phyloP scores from a whole-genome alignment of 2,797 vertebrate genomes.

The Protonibea diacanthus region DNA sequence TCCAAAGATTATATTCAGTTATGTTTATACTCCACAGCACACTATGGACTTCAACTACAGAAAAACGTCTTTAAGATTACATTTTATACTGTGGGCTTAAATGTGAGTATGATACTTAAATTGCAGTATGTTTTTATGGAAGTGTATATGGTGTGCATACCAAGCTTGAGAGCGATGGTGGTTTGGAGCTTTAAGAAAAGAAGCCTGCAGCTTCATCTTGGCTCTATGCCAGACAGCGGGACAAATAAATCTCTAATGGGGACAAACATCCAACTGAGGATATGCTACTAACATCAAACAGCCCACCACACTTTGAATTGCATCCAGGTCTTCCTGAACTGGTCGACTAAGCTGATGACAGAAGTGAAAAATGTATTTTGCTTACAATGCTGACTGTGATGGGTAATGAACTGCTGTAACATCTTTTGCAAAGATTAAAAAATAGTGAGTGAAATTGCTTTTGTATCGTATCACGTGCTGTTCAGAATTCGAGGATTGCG shows the following conservation, averaged over 20 bases:
- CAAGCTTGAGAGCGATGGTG: constrained; percentile 29
- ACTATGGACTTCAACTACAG: background rate
- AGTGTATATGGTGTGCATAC: constrained; percentile 7
- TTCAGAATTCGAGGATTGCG: constrained; percentile 6
- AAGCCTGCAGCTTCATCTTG: constrained; percentile 54
- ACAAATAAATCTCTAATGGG: constrained; percentile 73
- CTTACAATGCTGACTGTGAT: constrained; percentile 27
- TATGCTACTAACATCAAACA: constrained; percentile 64
- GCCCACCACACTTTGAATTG: constrained; percentile 57
- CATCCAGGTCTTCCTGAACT: constrained; percentile 54
- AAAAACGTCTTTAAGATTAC: background rate
- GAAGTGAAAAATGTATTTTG: constrained; percentile 42
- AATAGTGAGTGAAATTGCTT: background rate
- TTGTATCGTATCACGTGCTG: background rate
- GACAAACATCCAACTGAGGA: constrained; percentile 71
- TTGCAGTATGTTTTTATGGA: constrained; percentile 3
- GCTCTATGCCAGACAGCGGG: constrained; percentile 55
- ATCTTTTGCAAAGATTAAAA: constrained; percentile 20
- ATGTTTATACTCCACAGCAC: background rate
- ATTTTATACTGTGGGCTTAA: background rate
- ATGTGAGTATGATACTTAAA: background rate
- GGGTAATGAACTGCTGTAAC: background rate
- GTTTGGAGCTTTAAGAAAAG: constrained; percentile 53
- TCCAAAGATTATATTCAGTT: background rate
- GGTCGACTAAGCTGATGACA: constrained; percentile 47